Conservation (phyloP, 2,888 invertebrate genomes). For the Cecidostiba fungosa region DNA sequence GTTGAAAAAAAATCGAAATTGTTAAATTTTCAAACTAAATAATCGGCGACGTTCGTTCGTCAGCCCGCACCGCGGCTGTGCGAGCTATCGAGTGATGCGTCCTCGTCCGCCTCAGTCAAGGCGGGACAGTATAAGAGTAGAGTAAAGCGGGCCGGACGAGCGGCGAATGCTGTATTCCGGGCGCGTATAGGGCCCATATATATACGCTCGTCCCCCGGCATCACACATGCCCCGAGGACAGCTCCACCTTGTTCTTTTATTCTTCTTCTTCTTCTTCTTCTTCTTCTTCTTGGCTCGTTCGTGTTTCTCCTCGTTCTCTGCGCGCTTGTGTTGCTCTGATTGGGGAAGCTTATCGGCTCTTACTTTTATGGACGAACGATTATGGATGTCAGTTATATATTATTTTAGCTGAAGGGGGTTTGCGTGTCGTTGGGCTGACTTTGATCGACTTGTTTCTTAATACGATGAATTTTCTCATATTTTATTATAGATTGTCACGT, state of each 20-base stretch:
- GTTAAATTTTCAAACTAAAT: too few relatives aligned
- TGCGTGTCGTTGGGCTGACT: too few relatives aligned
- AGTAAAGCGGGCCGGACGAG: slow-evolving; percentile 71
- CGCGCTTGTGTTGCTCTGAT: not conserved
- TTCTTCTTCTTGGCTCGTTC: slow-evolving; percentile 8
- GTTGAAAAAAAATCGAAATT: not conserved
- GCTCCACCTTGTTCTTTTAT: slow-evolving; percentile 19
- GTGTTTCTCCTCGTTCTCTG: not conserved
- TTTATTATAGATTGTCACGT: too few relatives aligned
- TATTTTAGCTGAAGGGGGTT: too few relatives aligned
- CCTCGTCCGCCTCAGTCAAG: not conserved
- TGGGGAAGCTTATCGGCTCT: not conserved
- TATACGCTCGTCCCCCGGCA: slow-evolving; percentile 58
- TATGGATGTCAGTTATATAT: too few relatives aligned
- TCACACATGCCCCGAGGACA: slow-evolving; percentile 62
- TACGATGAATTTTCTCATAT: too few relatives aligned
- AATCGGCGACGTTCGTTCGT: not conserved
- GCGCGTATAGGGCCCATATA: slow-evolving; percentile 79
- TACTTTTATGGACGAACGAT: not conserved
- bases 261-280: slow-evolving; percentile 12
- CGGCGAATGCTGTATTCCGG: slow-evolving; percentile 79
- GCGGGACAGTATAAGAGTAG: slow-evolving; percentile 1
- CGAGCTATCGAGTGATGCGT: slow-evolving; percentile 3
- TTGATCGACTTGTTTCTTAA: too few relatives aligned
- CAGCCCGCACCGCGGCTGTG: slow-evolving; percentile 10